A percentile compares a stretch with the other conserved stretches of the same genome.
These are phyloP conservation scores for Chlorops oryzae DNA, from an alignment of 1,140 invertebrate species.

Conservation along the genomic window DNA sequence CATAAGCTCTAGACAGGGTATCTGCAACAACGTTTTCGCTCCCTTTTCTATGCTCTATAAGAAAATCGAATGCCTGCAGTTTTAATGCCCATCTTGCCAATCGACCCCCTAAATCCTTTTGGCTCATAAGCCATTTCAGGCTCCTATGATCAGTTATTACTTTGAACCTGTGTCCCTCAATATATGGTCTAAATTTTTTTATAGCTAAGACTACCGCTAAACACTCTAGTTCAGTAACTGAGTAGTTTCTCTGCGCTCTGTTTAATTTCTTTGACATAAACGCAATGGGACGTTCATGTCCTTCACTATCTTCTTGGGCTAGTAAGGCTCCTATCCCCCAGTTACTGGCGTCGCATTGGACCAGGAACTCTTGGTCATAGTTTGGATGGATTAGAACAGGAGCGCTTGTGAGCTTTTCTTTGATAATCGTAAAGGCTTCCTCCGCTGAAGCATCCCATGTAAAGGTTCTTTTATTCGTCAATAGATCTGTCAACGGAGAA, in stretches of 20 bases:
- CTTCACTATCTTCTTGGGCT: slow-evolving; percentile 26
- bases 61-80: slow-evolving; percentile 29
- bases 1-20: slow-evolving; percentile 13
- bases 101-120: slow-evolving; percentile 39
- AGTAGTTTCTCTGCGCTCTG: no score
- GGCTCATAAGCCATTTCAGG: slow-evolving; percentile 28
- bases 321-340: slow-evolving; percentile 39
- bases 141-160: slow-evolving; percentile 37
- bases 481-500: slow-evolving; percentile 12
- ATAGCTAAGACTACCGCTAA: slow-evolving; percentile 47
- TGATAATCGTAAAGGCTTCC: neutral
- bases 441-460: slow-evolving; percentile 3
- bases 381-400: slow-evolving; percentile 29
- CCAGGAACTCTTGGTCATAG: no score
- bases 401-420: slow-evolving; percentile 1
- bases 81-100: slow-evolving; percentile 31
- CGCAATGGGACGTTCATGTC: slow-evolving; percentile 22
- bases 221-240: slow-evolving; percentile 48
- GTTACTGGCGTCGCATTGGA: slow-evolving; percentile 41
- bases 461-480: slow-evolving; percentile 9
- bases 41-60: slow-evolving; percentile 32
- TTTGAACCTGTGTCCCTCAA: slow-evolving; percentile 40
- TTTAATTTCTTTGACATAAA: slow-evolving; percentile 31
- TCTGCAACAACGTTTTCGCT: slow-evolving; percentile 27
- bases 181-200: slow-evolving; percentile 42